Evolutionary conservation across 1,140 invertebrate species (phyloP), one percentile per base, ranked within the genome.

Genomic region (Sesamia nonagrioides): DNA sequence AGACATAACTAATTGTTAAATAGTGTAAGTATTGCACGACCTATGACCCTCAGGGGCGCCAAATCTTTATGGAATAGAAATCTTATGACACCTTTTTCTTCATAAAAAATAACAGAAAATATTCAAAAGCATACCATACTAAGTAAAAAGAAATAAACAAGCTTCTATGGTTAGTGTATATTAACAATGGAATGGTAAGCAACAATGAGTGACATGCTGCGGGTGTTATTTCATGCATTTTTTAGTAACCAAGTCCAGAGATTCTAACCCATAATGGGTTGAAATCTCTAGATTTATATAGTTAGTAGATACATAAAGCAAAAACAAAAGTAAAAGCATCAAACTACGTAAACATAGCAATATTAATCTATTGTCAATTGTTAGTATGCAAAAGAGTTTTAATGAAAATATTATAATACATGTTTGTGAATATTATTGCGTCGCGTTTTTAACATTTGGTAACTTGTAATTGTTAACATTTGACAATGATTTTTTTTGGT

Each of bases 61-160:
- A 94, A 94, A 94, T 94, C 93, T 88, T 88, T 85, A 71, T 73
- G 80, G 17, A 75, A 80, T 50, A 76, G 80, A 87, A 86, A 86
- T 81, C 83, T 87, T 80, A 82, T 88, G 84, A 94, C 93, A 94
- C 93, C 92, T 88, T 93, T 93, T 94, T 92, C 91, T 94, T 94
- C 91, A 89, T 89, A 86, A 81, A 69, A 81, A 86, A 68, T 81
- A 84, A 83, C 76, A 84, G 63, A 79, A 83, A 86, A 87, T 42
- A 77, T 78, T 68, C 87, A 86, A 76, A 89, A 86, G 83, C 82
- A 72, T 80, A 82, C 83, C 85, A 86, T 66, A 17, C 72, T 63
- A 82, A 75, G 76, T 79, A 87, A 72, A 86, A 86, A 91, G 81
- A 42, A 84, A 89, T 86, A 83, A 82, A 87, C 87, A 89, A 94